Evolutionary conservation across 2,113 vertebrate species (phyloP).

Genomic region (Myotis lucifugus): DNA sequence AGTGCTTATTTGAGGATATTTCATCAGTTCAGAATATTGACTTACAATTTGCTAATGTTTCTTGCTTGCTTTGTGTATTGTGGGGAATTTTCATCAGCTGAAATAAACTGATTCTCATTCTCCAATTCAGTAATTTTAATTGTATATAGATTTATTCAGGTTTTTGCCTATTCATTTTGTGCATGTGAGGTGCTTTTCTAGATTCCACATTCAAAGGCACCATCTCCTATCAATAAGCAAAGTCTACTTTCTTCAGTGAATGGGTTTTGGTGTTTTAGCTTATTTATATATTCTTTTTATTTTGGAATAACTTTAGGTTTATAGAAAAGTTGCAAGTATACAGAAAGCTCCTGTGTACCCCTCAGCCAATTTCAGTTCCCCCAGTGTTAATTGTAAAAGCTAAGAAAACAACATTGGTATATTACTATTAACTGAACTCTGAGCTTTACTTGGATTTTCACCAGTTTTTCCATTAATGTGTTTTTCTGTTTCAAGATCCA

Average conservation of each 20-base stretch:
- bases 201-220: neutral
- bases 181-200: neutral
- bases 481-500: constrained; percentile 10
- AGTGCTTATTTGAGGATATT: neutral
- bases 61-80: neutral
- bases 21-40: neutral
- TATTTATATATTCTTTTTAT: neutral
- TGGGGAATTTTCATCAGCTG: neutral
- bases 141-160: neutral
- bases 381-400: neutral
- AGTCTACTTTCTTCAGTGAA: neutral
- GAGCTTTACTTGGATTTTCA: constrained; percentile 20
- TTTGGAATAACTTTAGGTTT: neutral
- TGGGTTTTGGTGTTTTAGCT: neutral
- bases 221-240: neutral
- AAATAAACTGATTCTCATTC: constrained; percentile 29
- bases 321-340: neutral
- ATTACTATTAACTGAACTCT: neutral
- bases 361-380: neutral
- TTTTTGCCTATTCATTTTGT: constrained; percentile 21
- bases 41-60: neutral
- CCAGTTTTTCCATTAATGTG: neutral
- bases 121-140: neutral
- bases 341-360: neutral
- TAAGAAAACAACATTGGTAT: neutral